These are phyloP conservation scores for Amblyraja radiata DNA, from an alignment of 2,797 vertebrate genomes.

Conservation along the genomic window DNA sequence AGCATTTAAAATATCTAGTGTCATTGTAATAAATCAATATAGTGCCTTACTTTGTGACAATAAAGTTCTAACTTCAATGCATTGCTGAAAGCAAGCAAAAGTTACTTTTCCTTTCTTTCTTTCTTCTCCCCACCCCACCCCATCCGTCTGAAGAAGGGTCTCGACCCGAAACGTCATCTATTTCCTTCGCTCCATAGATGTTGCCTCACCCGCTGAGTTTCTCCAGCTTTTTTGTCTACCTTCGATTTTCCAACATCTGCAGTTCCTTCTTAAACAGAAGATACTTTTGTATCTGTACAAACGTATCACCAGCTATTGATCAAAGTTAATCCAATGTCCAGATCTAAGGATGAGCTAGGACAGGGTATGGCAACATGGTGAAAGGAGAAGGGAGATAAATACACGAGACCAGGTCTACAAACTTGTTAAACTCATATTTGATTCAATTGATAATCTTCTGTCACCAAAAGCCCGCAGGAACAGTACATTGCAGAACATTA, in stretches of 20 bases:
- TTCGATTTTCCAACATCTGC: no score
- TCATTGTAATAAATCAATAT: background rate
- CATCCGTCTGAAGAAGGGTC: no score
- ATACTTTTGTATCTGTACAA: background rate
- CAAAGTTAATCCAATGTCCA: background rate
- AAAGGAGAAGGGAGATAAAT: background rate
- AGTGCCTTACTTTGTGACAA: background rate
- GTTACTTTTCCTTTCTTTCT: no score
- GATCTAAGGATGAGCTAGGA: background rate
- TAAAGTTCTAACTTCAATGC: background rate
- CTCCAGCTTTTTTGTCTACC: no score
- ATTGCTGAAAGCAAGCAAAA: background rate
- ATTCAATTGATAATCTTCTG: background rate
- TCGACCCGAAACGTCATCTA: no score
- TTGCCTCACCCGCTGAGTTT: no score
- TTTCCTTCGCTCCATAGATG: no score
- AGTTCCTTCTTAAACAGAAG: no score
- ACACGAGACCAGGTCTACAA: background rate
- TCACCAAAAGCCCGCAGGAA: background rate
- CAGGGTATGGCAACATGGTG: no score
- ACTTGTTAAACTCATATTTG: background rate
- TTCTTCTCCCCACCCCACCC: no score
- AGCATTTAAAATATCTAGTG: background rate
- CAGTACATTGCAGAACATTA: background rate
- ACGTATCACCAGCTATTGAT: background rate